Base-by-base conservation (phyloP, 2,888 invertebrate genomes). In the Asteroscopus sphinx region DNA sequence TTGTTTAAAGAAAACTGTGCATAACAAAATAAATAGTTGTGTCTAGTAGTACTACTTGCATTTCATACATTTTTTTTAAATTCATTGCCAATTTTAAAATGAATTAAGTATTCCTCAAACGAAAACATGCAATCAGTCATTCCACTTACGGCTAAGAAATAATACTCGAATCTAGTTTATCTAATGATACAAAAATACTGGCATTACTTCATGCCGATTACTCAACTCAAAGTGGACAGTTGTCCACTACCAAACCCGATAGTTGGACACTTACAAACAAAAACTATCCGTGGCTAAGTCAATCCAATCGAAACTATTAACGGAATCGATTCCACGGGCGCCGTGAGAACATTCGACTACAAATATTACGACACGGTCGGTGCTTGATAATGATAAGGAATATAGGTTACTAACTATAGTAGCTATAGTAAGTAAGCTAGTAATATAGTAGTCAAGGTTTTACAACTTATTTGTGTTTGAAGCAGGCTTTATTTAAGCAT, bases 301-400 rank as follows among this genome's bases (percentile, higher is more conserved):
- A 69, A 81, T 79, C 79, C 78, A 77, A 76, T 80, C 64, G 73
- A 79, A 81, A 80, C 80, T 77, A 79, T 79, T 77, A 83, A 57
- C 47, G 32, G 59, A 68, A 82, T 77, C 81, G 73, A 81, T 77
- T 82, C 76, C 67, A 79, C 71, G 76, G 75, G 65, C 75, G 73
- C 75, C 89, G 89, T 89, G 89, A 89, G 90, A 89, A 86, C 79
- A 71, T 78, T 75, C 77, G 73, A 79, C 67, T 26, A 37, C 49
- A 81, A 83, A 82, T 73, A 79, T 85, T 84, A 73, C 86, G 75
- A 78, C 83, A 86, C 71, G 42, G 44, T 37, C n/a, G n/a, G 44
- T 37, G 56, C 58, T 68, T 65, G 88, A 85, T 86, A 85, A 83
- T n/a, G n/a, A n/a, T 86, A 85, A 83, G 70, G 67, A 79, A 86